These are phyloP conservation scores for Abrostola triplasia DNA, from an alignment of 2,888 invertebrate genomes.

Conservation along the genomic window DNA sequence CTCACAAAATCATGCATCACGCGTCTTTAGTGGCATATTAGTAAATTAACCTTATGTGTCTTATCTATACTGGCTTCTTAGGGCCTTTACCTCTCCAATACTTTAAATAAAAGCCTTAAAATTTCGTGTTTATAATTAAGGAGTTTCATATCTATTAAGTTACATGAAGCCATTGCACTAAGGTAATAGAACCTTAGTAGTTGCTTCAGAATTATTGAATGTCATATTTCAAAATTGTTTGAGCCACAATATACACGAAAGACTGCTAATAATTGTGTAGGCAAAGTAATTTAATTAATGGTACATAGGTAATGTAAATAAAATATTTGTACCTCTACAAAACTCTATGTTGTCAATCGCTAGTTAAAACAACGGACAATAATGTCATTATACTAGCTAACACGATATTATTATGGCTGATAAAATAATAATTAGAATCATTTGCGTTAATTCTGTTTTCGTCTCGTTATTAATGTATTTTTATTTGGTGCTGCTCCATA, in stretches of 20 bases:
- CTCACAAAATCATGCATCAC: too few relatives aligned
- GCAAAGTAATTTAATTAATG: conserved; percentile 4
- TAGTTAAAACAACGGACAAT: conserved; percentile 8
- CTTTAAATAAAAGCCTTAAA: too few relatives aligned
- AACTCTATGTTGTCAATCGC: background rate
- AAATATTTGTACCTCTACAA: conserved; percentile 16
- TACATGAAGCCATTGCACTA: too few relatives aligned
- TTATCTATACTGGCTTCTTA: background rate
- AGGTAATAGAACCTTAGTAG: background rate
- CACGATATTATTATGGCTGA: background rate
- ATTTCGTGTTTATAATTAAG: too few relatives aligned
- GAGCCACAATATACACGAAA: conserved; percentile 35
- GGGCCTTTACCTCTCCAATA: too few relatives aligned
- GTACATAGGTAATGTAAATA: conserved; percentile 29
- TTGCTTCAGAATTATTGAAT: background rate
- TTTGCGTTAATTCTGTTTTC: background rate
- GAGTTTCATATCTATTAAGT: too few relatives aligned
- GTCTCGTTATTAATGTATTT: conserved; percentile 2
- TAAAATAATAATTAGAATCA: background rate
- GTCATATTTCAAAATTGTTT: conserved; percentile 13
- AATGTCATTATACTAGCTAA: background rate
- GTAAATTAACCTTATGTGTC: background rate
- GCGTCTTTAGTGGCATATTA: background rate
- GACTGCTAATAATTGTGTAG: conserved; percentile 45
- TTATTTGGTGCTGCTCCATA: conserved; percentile 18